Evolutionary conservation across 2,888 invertebrate species (phyloP).

Genomic region (Ischnura elegans): DNA sequence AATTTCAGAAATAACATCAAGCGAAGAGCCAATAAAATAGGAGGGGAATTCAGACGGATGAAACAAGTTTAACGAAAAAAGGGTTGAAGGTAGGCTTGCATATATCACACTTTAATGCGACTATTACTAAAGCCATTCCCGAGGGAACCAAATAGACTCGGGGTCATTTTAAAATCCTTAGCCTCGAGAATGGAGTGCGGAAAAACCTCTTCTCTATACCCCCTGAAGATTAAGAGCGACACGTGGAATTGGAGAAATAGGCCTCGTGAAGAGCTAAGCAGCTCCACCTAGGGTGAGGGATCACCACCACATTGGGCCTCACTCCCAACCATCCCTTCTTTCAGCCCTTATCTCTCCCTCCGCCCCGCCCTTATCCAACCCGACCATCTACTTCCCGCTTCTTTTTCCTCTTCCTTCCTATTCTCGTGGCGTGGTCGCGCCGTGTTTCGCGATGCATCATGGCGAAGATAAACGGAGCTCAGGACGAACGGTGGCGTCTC

Average conservation of each 20-base stretch:
- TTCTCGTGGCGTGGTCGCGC: neutral
- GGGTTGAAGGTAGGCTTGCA: no score
- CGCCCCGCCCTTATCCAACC: neutral
- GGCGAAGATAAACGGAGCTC: constrained; percentile 21
- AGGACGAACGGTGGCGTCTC: constrained; percentile 29
- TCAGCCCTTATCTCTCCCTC: neutral
- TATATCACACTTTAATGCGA: no score
- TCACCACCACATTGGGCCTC: neutral
- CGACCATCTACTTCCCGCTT: neutral
- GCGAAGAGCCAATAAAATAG: no score
- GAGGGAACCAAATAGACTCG: neutral
- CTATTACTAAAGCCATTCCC: no score
- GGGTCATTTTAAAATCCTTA: neutral
- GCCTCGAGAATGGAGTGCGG: no score
- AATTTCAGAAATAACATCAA: no score
- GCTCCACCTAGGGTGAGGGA: neutral
- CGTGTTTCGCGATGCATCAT: constrained; percentile 56
- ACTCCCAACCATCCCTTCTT: neutral
- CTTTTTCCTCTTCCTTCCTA: neutral
- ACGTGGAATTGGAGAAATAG: neutral
- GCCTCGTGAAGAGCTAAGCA: constrained; percentile 19
- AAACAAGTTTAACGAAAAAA: no score
- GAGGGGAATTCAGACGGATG: no score
- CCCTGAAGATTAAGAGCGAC: neutral
- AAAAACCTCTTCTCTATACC: neutral